These are phyloP conservation scores for Achlya flavicornis DNA, from an alignment of 2,888 invertebrate species.

Conservation along the genomic window DNA sequence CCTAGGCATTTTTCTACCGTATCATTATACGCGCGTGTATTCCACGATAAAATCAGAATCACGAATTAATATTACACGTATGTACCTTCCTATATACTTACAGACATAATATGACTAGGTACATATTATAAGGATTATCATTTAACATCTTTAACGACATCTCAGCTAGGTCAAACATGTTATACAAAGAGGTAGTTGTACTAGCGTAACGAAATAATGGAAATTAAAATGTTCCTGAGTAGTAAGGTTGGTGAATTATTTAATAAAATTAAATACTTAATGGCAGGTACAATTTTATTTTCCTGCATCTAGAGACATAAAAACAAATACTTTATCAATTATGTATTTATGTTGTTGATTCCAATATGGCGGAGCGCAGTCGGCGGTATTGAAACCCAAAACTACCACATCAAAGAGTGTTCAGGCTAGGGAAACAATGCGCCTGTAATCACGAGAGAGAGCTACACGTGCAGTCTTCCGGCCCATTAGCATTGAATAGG, in stretches of 20 bases:
- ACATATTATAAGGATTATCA: not conserved
- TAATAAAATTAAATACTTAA: too few relatives aligned
- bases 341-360: not conserved
- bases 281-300: too few relatives aligned
- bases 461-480: slow-evolving; percentile 74
- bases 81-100: slow-evolving; percentile 32
- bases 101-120: slow-evolving; percentile 21
- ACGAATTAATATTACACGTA: slow-evolving; percentile 56
- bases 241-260: too few relatives aligned
- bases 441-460: slow-evolving; percentile 67
- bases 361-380: slow-evolving; percentile 9
- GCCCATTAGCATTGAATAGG: slow-evolving; percentile 81
- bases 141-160: not conserved
- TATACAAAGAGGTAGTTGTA: too few relatives aligned
- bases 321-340: not conserved
- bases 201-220: too few relatives aligned
- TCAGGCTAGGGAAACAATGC: slow-evolving; percentile 58
- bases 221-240: too few relatives aligned
- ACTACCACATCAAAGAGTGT: slow-evolving; percentile 42
- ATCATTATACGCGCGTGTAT: slow-evolving; percentile 53
- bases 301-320: too few relatives aligned
- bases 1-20: slow-evolving; percentile 48
- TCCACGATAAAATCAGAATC: slow-evolving; percentile 65
- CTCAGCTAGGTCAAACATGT: too few relatives aligned
- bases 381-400: slow-evolving; percentile 49